Percentiles rank a stretch among this genome's conserved stretches.
These are phyloP conservation scores for Corapipo altera DNA, from an alignment of 2,113 vertebrate genomes.

Conservation along the genomic window DNA sequence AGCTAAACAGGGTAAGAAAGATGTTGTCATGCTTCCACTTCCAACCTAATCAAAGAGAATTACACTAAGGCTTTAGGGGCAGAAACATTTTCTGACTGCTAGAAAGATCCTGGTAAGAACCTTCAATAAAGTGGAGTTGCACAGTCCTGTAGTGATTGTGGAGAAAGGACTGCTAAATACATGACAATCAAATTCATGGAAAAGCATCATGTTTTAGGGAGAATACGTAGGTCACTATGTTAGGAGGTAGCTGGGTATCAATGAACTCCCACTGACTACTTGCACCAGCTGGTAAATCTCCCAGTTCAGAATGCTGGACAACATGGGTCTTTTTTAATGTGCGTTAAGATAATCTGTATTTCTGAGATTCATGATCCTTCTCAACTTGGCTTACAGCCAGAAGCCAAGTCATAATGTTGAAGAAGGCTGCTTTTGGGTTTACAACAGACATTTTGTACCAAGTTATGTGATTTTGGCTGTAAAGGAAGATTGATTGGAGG, in stretches of 20 bases:
- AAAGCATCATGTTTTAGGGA: background rate
- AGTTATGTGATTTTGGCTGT: background rate
- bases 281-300: conserved; percentile 33
- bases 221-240: background rate
- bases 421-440: background rate
- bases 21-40: background rate
- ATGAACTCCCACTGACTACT: background rate
- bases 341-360: background rate
- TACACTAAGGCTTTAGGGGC: background rate
- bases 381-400: background rate
- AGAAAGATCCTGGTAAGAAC: background rate
- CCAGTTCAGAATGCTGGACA: background rate
- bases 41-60: background rate
- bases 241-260: background rate
- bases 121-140: background rate
- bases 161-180: background rate
- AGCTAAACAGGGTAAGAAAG: background rate
- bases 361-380: conserved; percentile 3
- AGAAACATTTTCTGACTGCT: background rate
- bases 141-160: background rate
- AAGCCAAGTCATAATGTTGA: background rate
- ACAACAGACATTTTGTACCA: background rate
- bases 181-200: background rate
- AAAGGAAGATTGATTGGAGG: background rate
- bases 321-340: background rate